Evolutionary conservation across 1,140 invertebrate genomes (phyloP), one percentile per base, ranked within the genome.

Genomic region (Drosophila trapezifrons): DNA sequence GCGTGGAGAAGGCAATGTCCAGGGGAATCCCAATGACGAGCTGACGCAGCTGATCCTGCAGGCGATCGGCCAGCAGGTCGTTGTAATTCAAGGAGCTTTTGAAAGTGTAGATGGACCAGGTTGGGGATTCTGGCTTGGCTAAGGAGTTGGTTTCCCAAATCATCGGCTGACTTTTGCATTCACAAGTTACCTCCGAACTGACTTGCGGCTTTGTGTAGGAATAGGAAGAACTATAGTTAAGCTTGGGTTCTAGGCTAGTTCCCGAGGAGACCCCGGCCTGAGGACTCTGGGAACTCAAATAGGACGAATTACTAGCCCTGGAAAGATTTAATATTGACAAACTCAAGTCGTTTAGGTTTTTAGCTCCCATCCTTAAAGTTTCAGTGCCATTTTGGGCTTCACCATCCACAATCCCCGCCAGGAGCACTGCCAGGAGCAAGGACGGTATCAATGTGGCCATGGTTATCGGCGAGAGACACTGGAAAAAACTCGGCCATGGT

Each of bases 41-140:
- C n/a, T 56, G 57, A 3, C 42, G 52, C 22, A 78, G 15, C 12
- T 59, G 47, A 15, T 76, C 38, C 51, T 80, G 78, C 42, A 78
- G 40, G 9, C 12, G 42, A 10, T 62, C 37, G 17, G 70, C 45
- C 10, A 69, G 45, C 1, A 22, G 18, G 2, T 25, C 35, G 18
- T 55, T 13, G 8, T n/a, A 25, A 4, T 27, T 29, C n/a, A 0
- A 63, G 35, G 2, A 18, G 25, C 1, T 27, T 12, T 18, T n/a
- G 27, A 51, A 7, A 4, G 4, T 18, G 10, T 18, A 0, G 6
- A 51, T 18, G 1, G 9, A 18, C 47, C n/a, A 32, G 3, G 12
- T 0, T n/a, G n/a, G n/a, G n/a, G n/a, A n/a, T n/a, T 22, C 22
- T 22, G 4, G 22, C 22, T 22, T 22, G 22, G 22, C 2, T 22